These are phyloP conservation scores for Malacosoma neustria DNA, from an alignment of 2,888 invertebrate species.

Conservation along the genomic window DNA sequence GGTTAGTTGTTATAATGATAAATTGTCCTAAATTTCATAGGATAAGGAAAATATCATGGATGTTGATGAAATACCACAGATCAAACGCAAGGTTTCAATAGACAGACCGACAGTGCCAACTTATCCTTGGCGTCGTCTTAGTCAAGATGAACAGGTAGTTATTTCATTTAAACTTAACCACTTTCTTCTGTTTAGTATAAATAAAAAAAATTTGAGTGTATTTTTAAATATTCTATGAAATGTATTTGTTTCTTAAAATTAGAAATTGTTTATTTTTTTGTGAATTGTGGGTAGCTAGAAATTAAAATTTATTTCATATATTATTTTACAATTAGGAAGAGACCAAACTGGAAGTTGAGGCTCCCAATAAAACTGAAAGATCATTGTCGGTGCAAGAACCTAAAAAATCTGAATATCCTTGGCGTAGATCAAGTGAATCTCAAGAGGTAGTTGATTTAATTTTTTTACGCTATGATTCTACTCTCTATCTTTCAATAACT, in stretches of 20 bases:
- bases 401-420: slow-evolving; percentile 13
- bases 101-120: slow-evolving; percentile 25
- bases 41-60: slow-evolving; percentile 19
- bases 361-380: slow-evolving; percentile 7
- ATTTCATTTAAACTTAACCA: slow-evolving; percentile 2
- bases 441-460: slow-evolving; percentile 14
- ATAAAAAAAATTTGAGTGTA: too few relatives aligned
- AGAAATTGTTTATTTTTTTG: too few relatives aligned
- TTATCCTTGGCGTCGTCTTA: slow-evolving; percentile 26
- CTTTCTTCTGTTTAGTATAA: too few relatives aligned
- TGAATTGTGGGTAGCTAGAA: too few relatives aligned
- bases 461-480: too few relatives aligned
- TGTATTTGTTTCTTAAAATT: too few relatives aligned
- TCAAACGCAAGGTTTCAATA: slow-evolving; percentile 23
- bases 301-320: too few relatives aligned
- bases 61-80: slow-evolving; percentile 25
- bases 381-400: slow-evolving; percentile 13
- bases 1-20: too few relatives aligned
- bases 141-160: slow-evolving; percentile 30
- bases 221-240: too few relatives aligned
- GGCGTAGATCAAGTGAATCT: slow-evolving; percentile 14
- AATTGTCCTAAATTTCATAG: too few relatives aligned
- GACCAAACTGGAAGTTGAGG: slow-evolving; percentile 1
- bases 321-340: not conserved
- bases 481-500: too few relatives aligned